phyloP scores from a whole-genome alignment of 2,113 vertebrate species.

The Forbesichthys papilliferus region DNA sequence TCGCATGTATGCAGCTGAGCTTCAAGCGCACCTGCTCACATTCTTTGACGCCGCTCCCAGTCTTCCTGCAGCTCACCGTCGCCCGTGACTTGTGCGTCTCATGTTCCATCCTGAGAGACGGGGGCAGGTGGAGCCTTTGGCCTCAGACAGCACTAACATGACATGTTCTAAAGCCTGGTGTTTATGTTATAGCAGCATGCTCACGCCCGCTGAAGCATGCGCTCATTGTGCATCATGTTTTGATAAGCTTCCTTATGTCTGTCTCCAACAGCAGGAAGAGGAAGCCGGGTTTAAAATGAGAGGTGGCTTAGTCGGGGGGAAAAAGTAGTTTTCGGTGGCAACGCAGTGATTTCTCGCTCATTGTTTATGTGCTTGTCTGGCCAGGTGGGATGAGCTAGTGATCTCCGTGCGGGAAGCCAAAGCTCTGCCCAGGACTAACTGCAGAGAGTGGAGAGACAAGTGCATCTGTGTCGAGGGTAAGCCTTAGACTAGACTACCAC shows the following conservation, averaged over 20 bases:
- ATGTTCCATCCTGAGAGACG: slow-evolving; percentile 70
- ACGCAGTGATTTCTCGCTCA: not conserved
- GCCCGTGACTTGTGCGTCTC: slow-evolving; percentile 66
- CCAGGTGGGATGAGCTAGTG: slow-evolving; percentile 86
- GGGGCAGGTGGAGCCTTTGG: slow-evolving; percentile 75
- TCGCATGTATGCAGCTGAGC: not conserved
- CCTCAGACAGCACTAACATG: slow-evolving; percentile 52
- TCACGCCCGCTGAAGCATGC: not conserved
- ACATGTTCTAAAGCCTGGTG: slow-evolving; percentile 35
- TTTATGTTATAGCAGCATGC: slow-evolving; percentile 40
- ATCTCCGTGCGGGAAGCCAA: slow-evolving; percentile 92
- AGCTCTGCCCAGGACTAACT: slow-evolving; percentile 81
- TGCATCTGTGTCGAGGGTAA: slow-evolving; percentile 97
- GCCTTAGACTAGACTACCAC: not conserved
- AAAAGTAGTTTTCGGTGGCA: not conserved
- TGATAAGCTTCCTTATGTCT: not conserved
- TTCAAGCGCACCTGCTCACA: slow-evolving; percentile 4
- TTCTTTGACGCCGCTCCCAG: slow-evolving; percentile 21
- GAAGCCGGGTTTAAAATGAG: not conserved
- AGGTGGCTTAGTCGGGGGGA: not conserved
- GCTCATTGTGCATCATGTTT: not conserved
- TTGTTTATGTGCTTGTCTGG: slow-evolving; percentile 20
- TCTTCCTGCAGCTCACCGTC: not conserved
- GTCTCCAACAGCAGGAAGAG: not conserved
- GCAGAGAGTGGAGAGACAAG: slow-evolving; percentile 88